Base-by-base conservation (phyloP, 2,888 invertebrate genomes). In the Eupithecia inturbata region DNA sequence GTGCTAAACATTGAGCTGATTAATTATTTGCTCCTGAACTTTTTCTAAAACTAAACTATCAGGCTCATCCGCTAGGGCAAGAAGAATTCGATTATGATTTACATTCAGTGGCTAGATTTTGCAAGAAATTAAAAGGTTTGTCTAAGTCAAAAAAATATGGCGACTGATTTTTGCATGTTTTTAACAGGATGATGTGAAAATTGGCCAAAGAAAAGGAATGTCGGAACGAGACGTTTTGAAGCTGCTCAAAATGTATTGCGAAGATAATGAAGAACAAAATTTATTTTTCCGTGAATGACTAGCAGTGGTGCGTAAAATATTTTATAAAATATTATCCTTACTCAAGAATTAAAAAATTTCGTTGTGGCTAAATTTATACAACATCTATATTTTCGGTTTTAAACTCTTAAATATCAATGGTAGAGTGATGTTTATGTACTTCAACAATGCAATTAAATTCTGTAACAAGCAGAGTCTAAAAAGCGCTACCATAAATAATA, bases 201-300 rank as follows among this genome's bases (percentile, higher is more conserved):
- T 94, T 67, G 94, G 93, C 1, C 94, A 93, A 83, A 87, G 94
- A 78, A 78, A 82, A n/a, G 92, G 92, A 66, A 79, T 94, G 82
- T 93, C 93, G 4, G 89, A 90, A 71, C 88, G 88, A 45, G 94
- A 94, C 78, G 83, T 93, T 72, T 33, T 83, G 28, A 94, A 94
- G 78, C 77, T 94, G 31, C 91, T 90, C 68, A 91, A 83, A 86
- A 94, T 94, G 94, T 94, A 94, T 76, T 94, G 93, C 74, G 85
- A 88, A 72, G 83, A 85, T 71, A 73, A 76, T n/a, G 78, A 82
- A 68, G 67, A 69, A 68, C 81, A 73, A 73, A 82, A 78, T 71
- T 77, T 71, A n/a, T 76, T 77, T 39, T 80, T 80, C 62, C 53
- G 79, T 12, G 80, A 78, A n/a, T 78, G 68, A 78, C 64, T 72